Percentiles rank a stretch among this genome's conserved stretches.
These are phyloP conservation scores for Rhabdomys pumilio DNA, from an alignment of 2,797 vertebrate genomes.

Conservation along the genomic window DNA sequence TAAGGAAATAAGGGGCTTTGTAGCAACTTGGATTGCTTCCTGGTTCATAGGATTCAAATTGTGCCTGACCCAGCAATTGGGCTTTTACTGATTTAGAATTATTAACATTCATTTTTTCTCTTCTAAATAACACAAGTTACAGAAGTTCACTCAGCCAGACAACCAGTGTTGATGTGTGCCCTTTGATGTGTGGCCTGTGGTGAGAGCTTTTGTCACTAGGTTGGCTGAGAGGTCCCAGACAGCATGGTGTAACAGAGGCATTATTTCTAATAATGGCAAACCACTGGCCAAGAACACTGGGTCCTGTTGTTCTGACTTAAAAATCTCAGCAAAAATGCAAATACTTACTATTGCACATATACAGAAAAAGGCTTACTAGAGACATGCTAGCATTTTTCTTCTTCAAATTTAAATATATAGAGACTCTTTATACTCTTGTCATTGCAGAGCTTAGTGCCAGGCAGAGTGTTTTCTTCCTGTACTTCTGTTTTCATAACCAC, in stretches of 20 bases:
- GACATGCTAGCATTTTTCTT: neutral
- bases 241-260: neutral
- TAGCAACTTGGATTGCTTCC: slow-evolving; percentile 35
- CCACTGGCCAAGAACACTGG: neutral
- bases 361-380: neutral
- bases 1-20: slow-evolving; percentile 43
- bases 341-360: slow-evolving; percentile 2
- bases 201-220: slow-evolving; percentile 62
- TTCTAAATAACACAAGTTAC: slow-evolving; percentile 32
- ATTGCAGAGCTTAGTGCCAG: slow-evolving; percentile 4
- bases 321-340: slow-evolving; percentile 65
- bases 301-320: slow-evolving; percentile 50
- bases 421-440: neutral
- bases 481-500: neutral
- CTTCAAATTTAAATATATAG: slow-evolving; percentile 23
- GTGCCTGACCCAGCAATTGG: neutral
- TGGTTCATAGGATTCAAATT: slow-evolving; percentile 57
- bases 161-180: neutral
- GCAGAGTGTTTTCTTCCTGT: slow-evolving; percentile 11
- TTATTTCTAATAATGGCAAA: slow-evolving; percentile 74
- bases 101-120: slow-evolving; percentile 69
- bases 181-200: slow-evolving; percentile 42
- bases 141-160: slow-evolving; percentile 3
- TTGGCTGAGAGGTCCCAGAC: slow-evolving; percentile 35
- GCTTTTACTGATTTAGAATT: slow-evolving; percentile 51